phyloP scores from a whole-genome alignment of 2,888 invertebrate species.

The Drosophila nr. medialis region DNA sequence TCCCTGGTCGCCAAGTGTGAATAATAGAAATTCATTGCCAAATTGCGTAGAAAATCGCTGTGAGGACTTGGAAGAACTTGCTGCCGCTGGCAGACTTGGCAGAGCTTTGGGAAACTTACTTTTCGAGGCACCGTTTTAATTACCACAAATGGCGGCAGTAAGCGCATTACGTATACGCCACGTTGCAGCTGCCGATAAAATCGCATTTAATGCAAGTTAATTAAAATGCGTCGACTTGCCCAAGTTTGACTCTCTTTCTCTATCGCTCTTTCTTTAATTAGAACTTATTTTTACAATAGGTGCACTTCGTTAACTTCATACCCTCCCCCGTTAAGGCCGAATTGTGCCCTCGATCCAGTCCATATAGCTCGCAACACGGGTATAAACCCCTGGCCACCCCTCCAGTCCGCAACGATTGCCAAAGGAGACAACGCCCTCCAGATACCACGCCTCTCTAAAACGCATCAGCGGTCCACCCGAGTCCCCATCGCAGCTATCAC shows the following conservation, averaged over 20 bases:
- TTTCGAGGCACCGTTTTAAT: slow-evolving; percentile 64
- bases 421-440: slow-evolving; percentile 86
- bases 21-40: slow-evolving; percentile 80
- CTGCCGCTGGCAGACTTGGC: slow-evolving; percentile 51
- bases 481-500: slow-evolving; percentile 88
- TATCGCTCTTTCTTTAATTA: slow-evolving; percentile 63
- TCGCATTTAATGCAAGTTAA: slow-evolving; percentile 73
- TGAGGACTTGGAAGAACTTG: slow-evolving; percentile 44
- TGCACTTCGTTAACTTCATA: slow-evolving; percentile 5
- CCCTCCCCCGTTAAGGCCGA: slow-evolving; percentile 71
- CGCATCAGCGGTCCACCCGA: slow-evolving; percentile 88
- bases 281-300: slow-evolving; percentile 63
- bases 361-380: slow-evolving; percentile 87
- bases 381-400: slow-evolving; percentile 90
- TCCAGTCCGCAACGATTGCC: slow-evolving; percentile 85
- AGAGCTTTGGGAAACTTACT: slow-evolving; percentile 52
- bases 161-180: slow-evolving; percentile 75
- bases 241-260: slow-evolving; percentile 29
- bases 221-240: slow-evolving; percentile 63
- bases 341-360: slow-evolving; percentile 88
- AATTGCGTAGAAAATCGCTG: slow-evolving; percentile 79
- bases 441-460: slow-evolving; percentile 77
- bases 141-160: slow-evolving; percentile 71
- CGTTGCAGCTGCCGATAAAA: slow-evolving; percentile 70
- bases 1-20: slow-evolving; percentile 51